Percentiles rank a stretch among this genome's conserved stretches.
Conservation (phyloP, 2,797 vertebrate genomes). For the Sphaeramia orbicularis region DNA sequence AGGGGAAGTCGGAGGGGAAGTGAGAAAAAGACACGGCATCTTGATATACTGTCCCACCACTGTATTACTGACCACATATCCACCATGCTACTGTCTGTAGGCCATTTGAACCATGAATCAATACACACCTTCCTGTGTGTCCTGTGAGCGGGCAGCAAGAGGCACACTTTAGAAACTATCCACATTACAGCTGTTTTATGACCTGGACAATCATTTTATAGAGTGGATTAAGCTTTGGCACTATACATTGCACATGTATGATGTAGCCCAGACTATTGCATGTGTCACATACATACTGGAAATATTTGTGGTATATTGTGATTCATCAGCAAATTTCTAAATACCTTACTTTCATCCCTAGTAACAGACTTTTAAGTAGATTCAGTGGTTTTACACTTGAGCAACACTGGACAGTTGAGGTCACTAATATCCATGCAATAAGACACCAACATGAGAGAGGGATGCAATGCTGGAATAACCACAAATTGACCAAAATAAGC, state of each 20-base stretch:
- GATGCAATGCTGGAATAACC: conserved; percentile 53
- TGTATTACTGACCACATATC: conserved; percentile 78
- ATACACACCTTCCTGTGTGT: conserved; percentile 45
- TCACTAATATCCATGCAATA: not conserved
- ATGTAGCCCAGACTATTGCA: not conserved
- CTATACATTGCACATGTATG: conserved; percentile 1
- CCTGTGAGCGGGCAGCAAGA: conserved; percentile 14
- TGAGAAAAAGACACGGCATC: conserved; percentile 82
- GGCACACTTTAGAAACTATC: conserved; percentile 36
- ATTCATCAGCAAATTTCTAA: not conserved
- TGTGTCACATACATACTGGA: not conserved
- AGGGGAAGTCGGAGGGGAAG: conserved; percentile 88
- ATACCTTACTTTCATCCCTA: conserved; percentile 1
- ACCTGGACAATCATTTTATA: conserved; percentile 42
- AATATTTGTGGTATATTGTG: not conserved
- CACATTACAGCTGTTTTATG: conserved; percentile 44
- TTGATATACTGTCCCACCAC: conserved; percentile 79
- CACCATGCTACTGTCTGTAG: conserved; percentile 57
- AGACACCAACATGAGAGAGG: not conserved
- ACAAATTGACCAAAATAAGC: conserved; percentile 25
- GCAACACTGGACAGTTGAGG: conserved; percentile 42
- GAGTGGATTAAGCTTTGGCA: conserved; percentile 30
- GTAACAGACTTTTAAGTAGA: conserved; percentile 21
- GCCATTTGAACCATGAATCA: conserved; percentile 65
- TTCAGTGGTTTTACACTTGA: conserved; percentile 38